Evolutionary conservation across 2,888 invertebrate genomes (phyloP).

Genomic region (Tenthredo mesomela): DNA sequence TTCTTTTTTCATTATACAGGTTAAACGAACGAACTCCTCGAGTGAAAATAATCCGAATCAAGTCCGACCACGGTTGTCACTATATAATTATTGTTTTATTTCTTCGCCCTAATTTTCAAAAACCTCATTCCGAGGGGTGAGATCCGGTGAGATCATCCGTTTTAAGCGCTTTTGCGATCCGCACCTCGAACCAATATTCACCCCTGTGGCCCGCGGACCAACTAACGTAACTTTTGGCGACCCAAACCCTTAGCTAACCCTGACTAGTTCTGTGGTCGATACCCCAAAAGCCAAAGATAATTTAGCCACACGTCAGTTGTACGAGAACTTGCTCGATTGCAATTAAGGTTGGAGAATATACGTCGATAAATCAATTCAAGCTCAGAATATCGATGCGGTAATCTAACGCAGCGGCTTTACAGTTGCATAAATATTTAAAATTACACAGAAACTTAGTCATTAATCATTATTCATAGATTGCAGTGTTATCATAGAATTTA

Average conservation of each 20-base stretch:
- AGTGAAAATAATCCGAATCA: neutral
- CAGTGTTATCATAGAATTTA: neutral
- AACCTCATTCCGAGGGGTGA: neutral
- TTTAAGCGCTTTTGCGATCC: neutral
- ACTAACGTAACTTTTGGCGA: slow-evolving; percentile 13
- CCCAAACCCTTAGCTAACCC: neutral
- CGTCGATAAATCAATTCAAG: neutral
- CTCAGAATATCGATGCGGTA: neutral
- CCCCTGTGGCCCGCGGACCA: neutral
- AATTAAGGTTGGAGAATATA: neutral
- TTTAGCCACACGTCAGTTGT: slow-evolving; percentile 14
- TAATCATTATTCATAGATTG: neutral
- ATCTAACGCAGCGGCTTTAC: neutral
- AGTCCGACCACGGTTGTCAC: neutral
- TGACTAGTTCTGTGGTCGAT: slow-evolving; percentile 8
- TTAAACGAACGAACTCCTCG: neutral
- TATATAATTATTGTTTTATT: neutral
- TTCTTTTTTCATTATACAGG: neutral
- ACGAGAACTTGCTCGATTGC: slow-evolving; percentile 3
- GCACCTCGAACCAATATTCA: slow-evolving; percentile 11
- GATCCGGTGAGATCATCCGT: neutral
- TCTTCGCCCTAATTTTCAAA: neutral
- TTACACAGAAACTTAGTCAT: too few species aligned
- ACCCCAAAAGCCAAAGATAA: slow-evolving; percentile 26
- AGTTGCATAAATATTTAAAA: neutral